A percentile compares a stretch with the other conserved stretches of the same genome.
phyloP scores from a whole-genome alignment of 2,797 vertebrate species.

The Cyclura pinguis region DNA sequence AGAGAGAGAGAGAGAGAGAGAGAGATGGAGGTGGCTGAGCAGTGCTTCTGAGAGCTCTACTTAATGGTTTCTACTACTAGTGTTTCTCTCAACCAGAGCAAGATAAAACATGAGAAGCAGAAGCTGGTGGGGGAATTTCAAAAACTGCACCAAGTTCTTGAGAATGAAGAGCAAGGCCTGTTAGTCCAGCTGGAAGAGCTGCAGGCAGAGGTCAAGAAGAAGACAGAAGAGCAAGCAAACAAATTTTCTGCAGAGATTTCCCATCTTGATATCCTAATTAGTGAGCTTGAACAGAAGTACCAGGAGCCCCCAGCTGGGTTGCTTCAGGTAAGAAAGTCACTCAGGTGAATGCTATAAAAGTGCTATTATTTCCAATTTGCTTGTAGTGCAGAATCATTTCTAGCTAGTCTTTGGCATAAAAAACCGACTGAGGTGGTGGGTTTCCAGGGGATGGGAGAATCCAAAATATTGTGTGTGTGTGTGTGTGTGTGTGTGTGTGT shows the following conservation, averaged over 20 bases:
- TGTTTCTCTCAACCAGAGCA: background rate
- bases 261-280: background rate
- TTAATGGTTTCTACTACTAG: background rate
- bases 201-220: background rate
- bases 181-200: background rate
- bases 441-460: too few relatives aligned
- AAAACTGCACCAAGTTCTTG: background rate
- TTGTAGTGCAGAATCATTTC: background rate
- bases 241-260: conserved; percentile 13
- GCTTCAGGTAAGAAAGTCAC: conserved; percentile 7
- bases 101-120: background rate
- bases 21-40: background rate
- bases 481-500: too few relatives aligned
- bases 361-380: background rate
- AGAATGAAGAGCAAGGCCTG: background rate
- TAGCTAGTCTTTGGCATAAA: too few relatives aligned
- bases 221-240: background rate
- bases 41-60: background rate
- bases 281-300: conserved; percentile 3
- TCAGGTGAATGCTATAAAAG: background rate
- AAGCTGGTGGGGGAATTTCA: background rate
- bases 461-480: too few relatives aligned
- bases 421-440: too few relatives aligned
- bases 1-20: too few relatives aligned
- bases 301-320: background rate